These are phyloP conservation scores for Chaetogeoica ovagalla DNA, from an alignment of 2,888 invertebrate genomes.

Conservation along the genomic window DNA sequence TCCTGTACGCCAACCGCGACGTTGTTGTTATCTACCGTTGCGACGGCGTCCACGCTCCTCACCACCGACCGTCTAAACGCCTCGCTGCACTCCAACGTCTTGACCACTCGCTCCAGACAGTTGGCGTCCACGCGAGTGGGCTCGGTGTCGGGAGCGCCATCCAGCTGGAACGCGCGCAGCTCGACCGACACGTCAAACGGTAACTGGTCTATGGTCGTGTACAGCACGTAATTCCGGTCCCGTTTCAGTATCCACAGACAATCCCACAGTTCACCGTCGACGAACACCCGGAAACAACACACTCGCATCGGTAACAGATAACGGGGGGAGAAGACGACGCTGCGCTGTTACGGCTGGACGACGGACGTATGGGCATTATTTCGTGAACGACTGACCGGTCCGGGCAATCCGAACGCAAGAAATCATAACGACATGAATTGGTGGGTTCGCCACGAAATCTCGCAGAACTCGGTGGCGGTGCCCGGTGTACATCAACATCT, in stretches of 20 bases:
- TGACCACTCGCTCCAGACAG: conserved; percentile 19
- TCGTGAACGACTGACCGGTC: too few species aligned
- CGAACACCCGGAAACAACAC: conserved; percentile 40
- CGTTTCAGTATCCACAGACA: conserved; percentile 25
- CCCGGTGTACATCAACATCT: too few species aligned
- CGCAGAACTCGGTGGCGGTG: too few species aligned
- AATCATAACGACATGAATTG: too few species aligned
- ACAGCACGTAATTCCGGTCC: conserved; percentile 21
- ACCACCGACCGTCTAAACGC: background rate
- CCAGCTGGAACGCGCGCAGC: background rate
- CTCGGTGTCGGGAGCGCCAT: background rate
- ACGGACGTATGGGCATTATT: background rate
- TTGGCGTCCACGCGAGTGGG: conserved; percentile 10
- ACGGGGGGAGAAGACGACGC: too few species aligned
- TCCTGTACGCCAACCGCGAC: conserved; percentile 3
- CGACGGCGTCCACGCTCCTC: background rate
- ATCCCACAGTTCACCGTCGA: conserved; percentile 36
- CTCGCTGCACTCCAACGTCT: conserved; percentile 5
- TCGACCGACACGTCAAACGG: conserved; percentile 1
- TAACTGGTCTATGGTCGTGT: conserved; percentile 5
- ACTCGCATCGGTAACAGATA: conserved; percentile 12
- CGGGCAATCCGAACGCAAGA: too few species aligned
- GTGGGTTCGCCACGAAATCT: too few species aligned
- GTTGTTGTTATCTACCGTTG: background rate
- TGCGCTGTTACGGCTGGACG: background rate